A percentile compares a stretch with the other conserved stretches of the same genome.
phyloP scores from a whole-genome alignment of 2,888 invertebrate genomes.

The Auanema sp. region DNA sequence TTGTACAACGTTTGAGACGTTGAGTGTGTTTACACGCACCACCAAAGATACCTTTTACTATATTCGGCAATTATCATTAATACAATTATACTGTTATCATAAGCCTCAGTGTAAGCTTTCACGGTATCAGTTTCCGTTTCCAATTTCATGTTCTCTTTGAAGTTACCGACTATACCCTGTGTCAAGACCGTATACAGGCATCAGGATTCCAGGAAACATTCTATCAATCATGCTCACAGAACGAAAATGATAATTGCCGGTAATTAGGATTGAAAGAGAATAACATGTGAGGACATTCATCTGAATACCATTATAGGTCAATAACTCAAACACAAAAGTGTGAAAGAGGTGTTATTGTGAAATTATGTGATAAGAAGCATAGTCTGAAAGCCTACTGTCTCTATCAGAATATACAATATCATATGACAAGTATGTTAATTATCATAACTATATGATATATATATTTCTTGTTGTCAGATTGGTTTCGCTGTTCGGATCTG shows the following conservation, averaged over 20 bases:
- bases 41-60: slow-evolving; percentile 14
- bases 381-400: slow-evolving; percentile 18
- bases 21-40: slow-evolving; percentile 11
- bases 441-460: too few species aligned
- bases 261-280: not conserved
- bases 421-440: too few species aligned
- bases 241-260: not conserved
- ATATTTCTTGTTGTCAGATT: too few species aligned
- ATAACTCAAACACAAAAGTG: slow-evolving; percentile 17
- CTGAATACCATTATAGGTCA: slow-evolving; percentile 5
- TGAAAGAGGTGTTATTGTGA: slow-evolving; percentile 15
- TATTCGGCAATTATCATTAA: slow-evolving; percentile 13
- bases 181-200: slow-evolving; percentile 13
- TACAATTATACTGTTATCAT: slow-evolving; percentile 19
- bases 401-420: slow-evolving; percentile 17
- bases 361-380: slow-evolving; percentile 15
- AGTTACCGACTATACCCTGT: slow-evolving; percentile 14
- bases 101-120: slow-evolving; percentile 9
- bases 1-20: slow-evolving; percentile 12
- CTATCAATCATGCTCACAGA: slow-evolving; percentile 15
- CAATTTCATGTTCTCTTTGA: too few species aligned
- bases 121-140: too few species aligned
- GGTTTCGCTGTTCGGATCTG: too few species aligned
- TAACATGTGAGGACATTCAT: not conserved
- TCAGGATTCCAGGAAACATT: slow-evolving; percentile 14